Evolutionary conservation across 2,797 vertebrate genomes (phyloP), one percentile per base, ranked within the genome.

Genomic region (Spinus pinus): DNA sequence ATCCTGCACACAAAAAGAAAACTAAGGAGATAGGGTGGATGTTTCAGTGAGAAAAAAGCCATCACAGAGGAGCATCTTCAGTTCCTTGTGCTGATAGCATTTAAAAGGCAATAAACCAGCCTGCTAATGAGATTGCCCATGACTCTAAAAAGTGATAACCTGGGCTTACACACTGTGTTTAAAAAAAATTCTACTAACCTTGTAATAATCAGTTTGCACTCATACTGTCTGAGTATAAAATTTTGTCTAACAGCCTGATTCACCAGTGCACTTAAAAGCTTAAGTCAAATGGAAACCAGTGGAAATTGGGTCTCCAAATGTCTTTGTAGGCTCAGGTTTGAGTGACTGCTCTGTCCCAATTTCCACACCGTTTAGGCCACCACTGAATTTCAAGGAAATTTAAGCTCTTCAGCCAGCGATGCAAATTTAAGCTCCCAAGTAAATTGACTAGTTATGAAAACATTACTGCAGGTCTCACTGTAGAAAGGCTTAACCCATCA

Each of bases 311-410:
- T 80, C 54, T 87, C 60, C 1, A 1, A 92, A 74, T 21, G 35
- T 73, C 81, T 96, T 91, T 93, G 72, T 71, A 85, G 84, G 50
- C 41, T 90, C 42, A 61, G 84, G 61, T 74, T 80, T 94, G 89
- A 95, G 46, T 54, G 64, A 87, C 81, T 87, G 56, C 71, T 78
- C 27, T 94, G 77, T 61, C 75, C 64, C 72, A 87, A 15, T 86
- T 89, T 81, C 81, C 73, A 64, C 46, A 91, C 22, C 14, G 0
- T 93, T 94, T 91, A 94, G 75, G 60, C 84, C 4, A 37, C n/a
- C 42, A 30, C 72, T 61, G 72, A 86, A 94, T 88, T 88, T 69
- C 66, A 86, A 81, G 91, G 54, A 91, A 88, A 89, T 92, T 87
- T 89, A 85, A 87, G 27, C 44, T 92, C 64, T 89, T 88, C 64